phyloP scores from a whole-genome alignment of 2,797 vertebrate genomes.

The Ctenopoma kingsleyae region DNA sequence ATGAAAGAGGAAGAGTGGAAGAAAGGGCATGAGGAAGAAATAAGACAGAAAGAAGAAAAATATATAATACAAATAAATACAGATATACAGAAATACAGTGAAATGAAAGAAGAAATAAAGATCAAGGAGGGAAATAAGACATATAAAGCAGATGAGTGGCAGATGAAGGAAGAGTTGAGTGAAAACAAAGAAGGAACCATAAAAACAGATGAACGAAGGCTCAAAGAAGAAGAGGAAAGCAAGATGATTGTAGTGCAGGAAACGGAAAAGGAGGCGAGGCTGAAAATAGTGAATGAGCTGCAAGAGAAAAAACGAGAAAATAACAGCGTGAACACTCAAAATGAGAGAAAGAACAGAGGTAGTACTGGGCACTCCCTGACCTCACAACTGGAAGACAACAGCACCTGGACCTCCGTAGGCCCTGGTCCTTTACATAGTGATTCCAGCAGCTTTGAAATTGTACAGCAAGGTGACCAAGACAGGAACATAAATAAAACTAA shows the following conservation, averaged over 20 bases:
- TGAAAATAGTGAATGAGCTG: not conserved
- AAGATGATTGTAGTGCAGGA: not conserved
- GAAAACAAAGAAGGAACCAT: not conserved
- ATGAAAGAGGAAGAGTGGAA: not conserved
- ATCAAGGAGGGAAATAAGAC: not conserved
- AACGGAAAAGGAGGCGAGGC: not conserved
- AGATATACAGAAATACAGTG: not conserved
- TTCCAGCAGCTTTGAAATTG: not conserved
- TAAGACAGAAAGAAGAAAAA: not conserved
- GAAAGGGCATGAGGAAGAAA: conserved; percentile 7
- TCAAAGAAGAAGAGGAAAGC: conserved; percentile 1
- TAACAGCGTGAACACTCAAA: not conserved
- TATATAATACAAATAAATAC: too few species aligned
- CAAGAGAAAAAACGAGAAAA: conserved; percentile 6
- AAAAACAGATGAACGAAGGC: not conserved
- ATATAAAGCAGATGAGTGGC: not conserved
- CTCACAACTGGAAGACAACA: not conserved
- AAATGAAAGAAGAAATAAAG: conserved; percentile 9
- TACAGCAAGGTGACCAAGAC: not conserved
- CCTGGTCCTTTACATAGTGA: not conserved
- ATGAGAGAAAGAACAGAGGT: not conserved
- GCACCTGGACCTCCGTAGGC: not conserved
- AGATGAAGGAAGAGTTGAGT: not conserved
- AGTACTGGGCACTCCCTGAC: not conserved
- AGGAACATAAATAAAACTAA: not conserved